A percentile compares a stretch with the other conserved stretches of the same genome.
Evolutionary conservation across 1,140 invertebrate species (phyloP).

Genomic region (Drosophila neocordata): DNA sequence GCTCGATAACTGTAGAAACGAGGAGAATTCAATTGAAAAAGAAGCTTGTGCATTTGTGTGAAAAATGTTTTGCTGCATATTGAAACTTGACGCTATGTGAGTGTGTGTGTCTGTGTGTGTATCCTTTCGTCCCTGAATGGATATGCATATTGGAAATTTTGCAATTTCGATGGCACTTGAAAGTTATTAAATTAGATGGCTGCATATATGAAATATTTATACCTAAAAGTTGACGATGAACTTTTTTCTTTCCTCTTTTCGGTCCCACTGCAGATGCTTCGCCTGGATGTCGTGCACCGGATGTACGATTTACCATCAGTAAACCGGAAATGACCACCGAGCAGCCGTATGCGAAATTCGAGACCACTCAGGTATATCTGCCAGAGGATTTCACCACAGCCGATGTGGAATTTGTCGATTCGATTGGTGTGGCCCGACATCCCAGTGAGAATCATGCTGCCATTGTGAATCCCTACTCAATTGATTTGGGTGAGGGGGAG

Average conservation of each 20-base stretch:
- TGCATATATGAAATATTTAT: constrained; percentile 73
- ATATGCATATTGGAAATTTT: constrained; percentile 72
- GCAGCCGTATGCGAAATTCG: constrained; percentile 81
- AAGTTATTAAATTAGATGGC: constrained; percentile 79
- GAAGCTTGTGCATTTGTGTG: constrained; percentile 26
- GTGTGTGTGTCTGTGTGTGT: constrained; percentile 13
- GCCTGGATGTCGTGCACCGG: constrained; percentile 78
- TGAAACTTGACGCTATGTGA: constrained; percentile 51
- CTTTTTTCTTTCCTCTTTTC: constrained; percentile 5
- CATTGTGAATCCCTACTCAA: constrained; percentile 76
- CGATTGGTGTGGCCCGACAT: constrained; percentile 50
- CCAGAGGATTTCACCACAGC: constrained; percentile 81
- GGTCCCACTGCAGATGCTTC: constrained; percentile 68
- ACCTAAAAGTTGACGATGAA: constrained; percentile 45
- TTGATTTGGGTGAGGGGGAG: constrained; percentile 69
- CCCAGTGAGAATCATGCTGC: constrained; percentile 68
- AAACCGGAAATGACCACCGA: constrained; percentile 80
- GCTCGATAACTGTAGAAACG: neutral
- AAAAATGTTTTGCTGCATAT: constrained; percentile 71
- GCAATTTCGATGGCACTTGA: constrained; percentile 78
- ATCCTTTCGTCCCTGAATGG: constrained; percentile 23
- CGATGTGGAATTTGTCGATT: constrained; percentile 79
- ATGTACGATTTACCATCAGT: constrained; percentile 81
- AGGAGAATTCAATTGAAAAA: constrained; percentile 17
- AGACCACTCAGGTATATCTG: constrained; percentile 80